Conservation (phyloP, 2,113 vertebrate species). For the Emydura subglobosa region DNA sequence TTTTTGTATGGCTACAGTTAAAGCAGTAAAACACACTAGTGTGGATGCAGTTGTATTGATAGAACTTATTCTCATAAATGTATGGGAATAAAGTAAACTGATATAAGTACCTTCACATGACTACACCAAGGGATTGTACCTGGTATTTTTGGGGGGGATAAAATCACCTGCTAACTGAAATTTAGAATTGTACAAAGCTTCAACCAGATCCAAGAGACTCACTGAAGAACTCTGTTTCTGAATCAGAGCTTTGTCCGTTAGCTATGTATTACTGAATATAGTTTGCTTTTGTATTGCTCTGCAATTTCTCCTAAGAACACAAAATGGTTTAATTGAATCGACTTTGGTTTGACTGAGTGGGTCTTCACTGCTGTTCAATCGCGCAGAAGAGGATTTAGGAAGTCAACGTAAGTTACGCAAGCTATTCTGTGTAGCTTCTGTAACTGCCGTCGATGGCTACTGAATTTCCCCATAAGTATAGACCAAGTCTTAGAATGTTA, state of each 20-base stretch:
- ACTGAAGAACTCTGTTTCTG: not conserved
- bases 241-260: not conserved
- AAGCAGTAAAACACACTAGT: not conserved
- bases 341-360: no score
- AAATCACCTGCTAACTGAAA: not conserved
- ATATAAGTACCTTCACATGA: not conserved
- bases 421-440: no score
- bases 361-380: no score
- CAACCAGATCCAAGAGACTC: not conserved
- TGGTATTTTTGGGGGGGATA: not conserved
- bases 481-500: no score
- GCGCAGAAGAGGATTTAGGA: no score
- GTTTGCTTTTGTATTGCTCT: not conserved
- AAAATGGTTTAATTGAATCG: not conserved
- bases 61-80: not conserved
- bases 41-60: not conserved
- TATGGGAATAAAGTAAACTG: not conserved
- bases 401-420: no score
- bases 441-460: no score
- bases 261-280: not conserved
- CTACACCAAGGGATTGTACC: not conserved
- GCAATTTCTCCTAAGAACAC: not conserved
- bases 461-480: no score
- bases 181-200: not conserved
- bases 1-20: not conserved